Evolutionary conservation across 2,797 vertebrate species (phyloP), one percentile per base, ranked within the genome.

Genomic region (Morelia viridis): DNA sequence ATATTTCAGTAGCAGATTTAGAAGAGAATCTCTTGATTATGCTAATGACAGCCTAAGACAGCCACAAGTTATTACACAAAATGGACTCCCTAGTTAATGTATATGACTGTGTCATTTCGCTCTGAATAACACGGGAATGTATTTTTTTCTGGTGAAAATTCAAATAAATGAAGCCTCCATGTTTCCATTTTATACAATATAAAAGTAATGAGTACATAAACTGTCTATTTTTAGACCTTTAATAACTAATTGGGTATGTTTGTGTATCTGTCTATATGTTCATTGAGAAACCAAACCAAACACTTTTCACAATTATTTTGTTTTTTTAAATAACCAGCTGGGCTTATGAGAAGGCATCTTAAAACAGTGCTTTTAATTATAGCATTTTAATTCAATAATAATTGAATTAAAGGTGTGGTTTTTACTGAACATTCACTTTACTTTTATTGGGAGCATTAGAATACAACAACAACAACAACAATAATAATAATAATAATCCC

Each of bases 341-440:
- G 80, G 95, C 94, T 96, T 94, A 85, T 68, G 94, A 94, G 93
- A 94, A 96, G 91, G 90, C 94, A 94, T 93, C 91, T 95, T 96
- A 95, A 96, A 94, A 88, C 50, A 11, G 5, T 76, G 88, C 86
- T 93, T 92, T 96, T 93, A 91, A 93, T 94, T 94, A 95, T 12
- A 88, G 94, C 76, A 94, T 97, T 96, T 95, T 95, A 95, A 95
- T 95, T 95, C 95, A 95, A 94, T 96, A 95, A 96, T 94, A 94
- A 95, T 96, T 96, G 95, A 96, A 89, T 96, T 95, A 95, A 96
- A 97, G 95, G 93, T 95, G 93, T 95, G 86, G 89, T 96, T 97
- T 96, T 97, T 93, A 97, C 95, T 92, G 94, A 95, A 93, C 89
- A 95, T 92, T 95, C 91, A 95, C 0, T 0, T 90, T 96, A 91